Base-by-base conservation (phyloP, 2,888 invertebrate species). In the Scaptomyza caliginosa region DNA sequence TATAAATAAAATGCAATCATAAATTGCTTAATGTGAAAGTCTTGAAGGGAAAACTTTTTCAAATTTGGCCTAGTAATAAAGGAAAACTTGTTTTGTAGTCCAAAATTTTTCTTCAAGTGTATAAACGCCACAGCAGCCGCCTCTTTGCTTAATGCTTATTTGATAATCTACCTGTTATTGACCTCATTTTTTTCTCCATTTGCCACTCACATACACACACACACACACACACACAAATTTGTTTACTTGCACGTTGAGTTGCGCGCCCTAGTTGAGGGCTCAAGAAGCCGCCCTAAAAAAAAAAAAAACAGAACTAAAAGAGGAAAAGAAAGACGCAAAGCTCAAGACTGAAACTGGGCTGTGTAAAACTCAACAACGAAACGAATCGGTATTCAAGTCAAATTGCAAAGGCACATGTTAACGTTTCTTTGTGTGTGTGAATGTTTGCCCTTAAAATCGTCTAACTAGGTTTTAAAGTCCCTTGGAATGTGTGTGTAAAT, bases 141-240 rank as follows among this genome's bases (percentile, higher is more conserved):
- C 50, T 38, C 48, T 63, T 51, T 67, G 67, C 60, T 69, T 67
- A 85, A 86, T 77, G 75, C 86, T 79, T 87, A 86, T 88, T 87
- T 84, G 86, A 87, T 87, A 84, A 84, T 84, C 88, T 82, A 84
- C 83, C 88, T 86, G 84, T 77, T 84, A 84, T 86, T 84, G 84
- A 84, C 84, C 84, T 79, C 83, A 74, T 84, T 84, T 84, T 81
- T 86, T 34, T 84, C 73, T 65, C n/a, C n/a, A 60, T 74, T 77
- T 66, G 43, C 74, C 48, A 30, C 51, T 46, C 49, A 48, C 45
- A 52, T n/a, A n/a, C 43, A 65, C 54, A 57, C 32, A 36, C 13
- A 16, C 40, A 32, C 11, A 26, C 50, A 48, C 56, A 26, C 65
- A 70, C 60, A 65, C 52, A 51, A 65, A 64, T 74, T 67, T 80